Evolutionary conservation across 2,113 vertebrate genomes (phyloP).

Genomic region (Cryptomyrus ogoouensis): DNA sequence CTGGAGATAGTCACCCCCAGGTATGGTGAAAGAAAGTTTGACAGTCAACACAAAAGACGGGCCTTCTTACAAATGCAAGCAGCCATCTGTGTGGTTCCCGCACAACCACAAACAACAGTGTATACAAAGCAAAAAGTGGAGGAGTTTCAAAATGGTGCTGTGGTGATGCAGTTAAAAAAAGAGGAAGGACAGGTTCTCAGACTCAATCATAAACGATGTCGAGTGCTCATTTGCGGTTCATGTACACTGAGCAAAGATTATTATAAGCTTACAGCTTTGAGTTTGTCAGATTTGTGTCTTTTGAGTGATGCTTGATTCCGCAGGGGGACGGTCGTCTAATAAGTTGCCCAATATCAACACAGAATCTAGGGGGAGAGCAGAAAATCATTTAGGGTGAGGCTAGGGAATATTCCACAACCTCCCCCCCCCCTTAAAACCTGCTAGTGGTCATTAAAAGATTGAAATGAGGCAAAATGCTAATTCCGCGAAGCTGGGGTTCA

Average conservation of each 20-base stretch:
- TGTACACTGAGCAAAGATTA: neutral
- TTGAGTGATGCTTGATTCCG: neutral
- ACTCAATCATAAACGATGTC: neutral
- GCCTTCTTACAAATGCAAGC: neutral
- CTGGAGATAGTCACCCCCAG: neutral
- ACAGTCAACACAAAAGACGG: neutral
- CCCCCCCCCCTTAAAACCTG: neutral
- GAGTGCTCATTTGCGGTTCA: neutral
- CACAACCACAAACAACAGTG: neutral
- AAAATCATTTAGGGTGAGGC: neutral
- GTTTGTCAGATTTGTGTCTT: neutral
- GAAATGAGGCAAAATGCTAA: slow-evolving; percentile 4
- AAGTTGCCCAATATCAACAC: neutral
- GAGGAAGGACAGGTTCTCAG: neutral
- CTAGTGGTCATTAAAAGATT: slow-evolving; percentile 1
- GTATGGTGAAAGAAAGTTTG: neutral
- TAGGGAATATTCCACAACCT: neutral
- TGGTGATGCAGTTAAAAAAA: neutral
- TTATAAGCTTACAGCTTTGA: neutral
- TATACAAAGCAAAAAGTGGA: neutral
- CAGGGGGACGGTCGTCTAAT: neutral
- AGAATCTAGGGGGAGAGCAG: neutral
- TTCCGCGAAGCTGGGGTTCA: neutral
- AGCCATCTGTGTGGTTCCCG: neutral
- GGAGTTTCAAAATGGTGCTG: neutral